Evolutionary conservation across 2,113 vertebrate species (phyloP).

Genomic region (Lepidiolamprologus cunningtoni): DNA sequence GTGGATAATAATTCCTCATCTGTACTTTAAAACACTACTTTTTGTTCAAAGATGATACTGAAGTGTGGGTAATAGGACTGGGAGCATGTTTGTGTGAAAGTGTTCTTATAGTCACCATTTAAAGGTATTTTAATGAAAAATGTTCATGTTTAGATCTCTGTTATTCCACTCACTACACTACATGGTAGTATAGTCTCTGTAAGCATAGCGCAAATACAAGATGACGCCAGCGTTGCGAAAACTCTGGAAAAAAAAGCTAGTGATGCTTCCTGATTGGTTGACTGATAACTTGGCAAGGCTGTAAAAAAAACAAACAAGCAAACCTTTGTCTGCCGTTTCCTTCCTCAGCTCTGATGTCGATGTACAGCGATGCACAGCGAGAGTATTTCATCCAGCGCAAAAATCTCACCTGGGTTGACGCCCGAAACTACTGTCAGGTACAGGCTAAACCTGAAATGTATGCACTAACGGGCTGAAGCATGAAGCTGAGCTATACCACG

Average conservation of each 20-base stretch:
- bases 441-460: not conserved
- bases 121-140: not conserved
- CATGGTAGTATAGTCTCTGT: not conserved
- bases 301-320: not conserved
- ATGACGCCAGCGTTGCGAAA: not conserved
- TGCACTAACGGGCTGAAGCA: not conserved
- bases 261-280: not conserved
- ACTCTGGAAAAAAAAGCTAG: not conserved
- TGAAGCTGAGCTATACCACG: not conserved
- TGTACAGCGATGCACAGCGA: not conserved
- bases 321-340: not conserved
- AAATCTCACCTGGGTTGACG: conserved; percentile 23
- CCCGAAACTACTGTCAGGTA: conserved; percentile 51
- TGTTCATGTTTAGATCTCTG: not conserved
- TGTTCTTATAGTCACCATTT: not conserved
- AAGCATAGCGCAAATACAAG: fast-evolving
- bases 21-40: not conserved
- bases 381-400: not conserved
- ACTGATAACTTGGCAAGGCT: not conserved
- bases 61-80: not conserved
- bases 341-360: conserved; percentile 1
- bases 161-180: not conserved
- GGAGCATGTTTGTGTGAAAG: not conserved
- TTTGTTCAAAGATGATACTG: not conserved
- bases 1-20: not conserved